These are phyloP conservation scores for Sycobia sp. DNA, from an alignment of 1,140 invertebrate species.

Conservation along the genomic window DNA sequence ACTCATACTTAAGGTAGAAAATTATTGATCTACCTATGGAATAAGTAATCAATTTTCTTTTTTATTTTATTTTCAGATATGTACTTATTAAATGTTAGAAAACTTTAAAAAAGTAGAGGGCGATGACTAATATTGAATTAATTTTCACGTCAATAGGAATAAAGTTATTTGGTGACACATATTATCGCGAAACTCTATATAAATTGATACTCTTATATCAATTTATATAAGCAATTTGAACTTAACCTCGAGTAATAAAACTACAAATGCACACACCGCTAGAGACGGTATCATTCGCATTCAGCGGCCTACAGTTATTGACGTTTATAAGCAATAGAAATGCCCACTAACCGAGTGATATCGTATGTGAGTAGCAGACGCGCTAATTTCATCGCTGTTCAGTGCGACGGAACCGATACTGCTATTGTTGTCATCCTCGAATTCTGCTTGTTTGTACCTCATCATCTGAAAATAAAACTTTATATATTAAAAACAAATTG, in stretches of 20 bases:
- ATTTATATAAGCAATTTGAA: not conserved
- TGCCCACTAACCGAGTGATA: conserved; percentile 74
- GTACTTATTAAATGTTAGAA: too few relatives aligned
- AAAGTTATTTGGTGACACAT: not conserved
- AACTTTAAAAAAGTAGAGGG: too few relatives aligned
- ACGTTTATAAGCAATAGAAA: not conserved
- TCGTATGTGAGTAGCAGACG: conserved; percentile 78
- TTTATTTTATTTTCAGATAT: too few relatives aligned
- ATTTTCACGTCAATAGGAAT: too few relatives aligned
- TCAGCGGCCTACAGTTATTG: not conserved
- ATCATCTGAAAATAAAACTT: conserved; percentile 73
- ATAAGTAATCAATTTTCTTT: too few relatives aligned
- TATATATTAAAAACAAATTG: too few relatives aligned
- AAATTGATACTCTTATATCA: not conserved
- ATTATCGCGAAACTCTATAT: not conserved
- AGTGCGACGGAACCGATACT: conserved; percentile 82
- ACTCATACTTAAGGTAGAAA: too few relatives aligned
- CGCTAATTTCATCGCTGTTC: conserved; percentile 66
- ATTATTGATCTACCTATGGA: too few relatives aligned
- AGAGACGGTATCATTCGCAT: not conserved
- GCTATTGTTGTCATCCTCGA: conserved; percentile 81
- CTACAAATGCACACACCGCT: not conserved
- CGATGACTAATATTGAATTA: too few relatives aligned
- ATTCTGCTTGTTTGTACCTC: conserved; percentile 82
- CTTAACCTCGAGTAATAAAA: not conserved